Percentiles rank a stretch among this genome's conserved stretches.
phyloP scores from a whole-genome alignment of 2,113 vertebrate species.

The Hippocampus comes region DNA sequence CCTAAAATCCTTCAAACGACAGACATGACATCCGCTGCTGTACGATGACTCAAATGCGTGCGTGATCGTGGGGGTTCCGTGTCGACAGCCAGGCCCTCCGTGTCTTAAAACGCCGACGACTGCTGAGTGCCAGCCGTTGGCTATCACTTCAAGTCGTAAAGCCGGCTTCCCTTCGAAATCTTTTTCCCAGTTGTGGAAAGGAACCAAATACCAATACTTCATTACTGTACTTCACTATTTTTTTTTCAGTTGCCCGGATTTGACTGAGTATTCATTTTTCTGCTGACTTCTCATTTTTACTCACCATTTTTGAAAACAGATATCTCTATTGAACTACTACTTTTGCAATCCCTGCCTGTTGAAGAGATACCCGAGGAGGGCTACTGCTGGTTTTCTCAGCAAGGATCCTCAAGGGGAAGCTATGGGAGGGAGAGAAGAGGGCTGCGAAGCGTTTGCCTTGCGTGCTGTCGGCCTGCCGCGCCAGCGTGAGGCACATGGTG shows the following conservation, averaged over 20 bases:
- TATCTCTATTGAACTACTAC: too few relatives aligned
- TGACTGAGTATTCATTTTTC: too few relatives aligned
- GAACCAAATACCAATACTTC: neutral
- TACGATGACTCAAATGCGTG: slow-evolving; percentile 13
- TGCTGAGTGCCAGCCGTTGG: slow-evolving; percentile 18
- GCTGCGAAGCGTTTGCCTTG: slow-evolving; percentile 57
- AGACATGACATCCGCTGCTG: slow-evolving; percentile 24
- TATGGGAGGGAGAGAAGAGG: too few relatives aligned
- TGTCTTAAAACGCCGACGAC: slow-evolving; percentile 8
- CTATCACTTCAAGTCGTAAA: slow-evolving; percentile 43
- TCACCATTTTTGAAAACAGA: too few relatives aligned
- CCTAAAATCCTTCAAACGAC: slow-evolving; percentile 40
- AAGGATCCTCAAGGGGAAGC: slow-evolving; percentile 43
- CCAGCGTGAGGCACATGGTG: slow-evolving; percentile 67
- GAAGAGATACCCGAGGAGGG: slow-evolving; percentile 52
- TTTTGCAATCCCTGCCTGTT: slow-evolving; percentile 35
- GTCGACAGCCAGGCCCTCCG: slow-evolving; percentile 6
- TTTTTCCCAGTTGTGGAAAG: neutral
- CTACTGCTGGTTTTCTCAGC: slow-evolving; percentile 44
- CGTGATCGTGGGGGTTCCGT: neutral
- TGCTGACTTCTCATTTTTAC: too few relatives aligned
- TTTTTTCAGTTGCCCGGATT: neutral
- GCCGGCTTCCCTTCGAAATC: neutral
- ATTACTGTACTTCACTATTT: neutral
- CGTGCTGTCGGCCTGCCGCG: slow-evolving; percentile 68